Evolutionary conservation across 2,888 invertebrate genomes (phyloP), one percentile per base, ranked within the genome.

Genomic region (Salpingus planirostris): DNA sequence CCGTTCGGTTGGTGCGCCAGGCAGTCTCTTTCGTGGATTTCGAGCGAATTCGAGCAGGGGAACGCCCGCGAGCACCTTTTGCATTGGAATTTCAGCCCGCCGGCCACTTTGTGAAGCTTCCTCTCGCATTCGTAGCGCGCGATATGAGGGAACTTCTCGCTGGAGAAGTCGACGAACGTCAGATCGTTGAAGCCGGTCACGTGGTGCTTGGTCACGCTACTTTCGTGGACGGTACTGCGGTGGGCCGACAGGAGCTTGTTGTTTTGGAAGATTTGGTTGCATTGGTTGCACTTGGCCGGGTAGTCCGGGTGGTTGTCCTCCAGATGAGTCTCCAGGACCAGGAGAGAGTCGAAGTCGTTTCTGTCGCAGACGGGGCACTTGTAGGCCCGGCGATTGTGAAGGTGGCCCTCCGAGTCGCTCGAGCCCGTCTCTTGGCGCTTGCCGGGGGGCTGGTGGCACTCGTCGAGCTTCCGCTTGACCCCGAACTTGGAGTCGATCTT

Each of bases 121-220:
- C 73, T 71, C 52, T 87, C 86, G 59, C 80, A 81, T 40, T 78
- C 71, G 12, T 77, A 74, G 42, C 81, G 74, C 0, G 85, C 81
- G 42, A 88, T 83, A 31, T 83, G 73, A 0, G 87, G 77, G 54
- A 85, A 87, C 57, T 88, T 88, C 46, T 76, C 75, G 36, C 76
- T 77, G 0, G 86, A 79, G 55, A 86, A 89, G 54, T 87, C 86
- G n/a, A 82, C 74, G 55, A 80, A 83, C 2, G 78, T 76, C 31
- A 80, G 65, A 59, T 87, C 83, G 44, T 76, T 74, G 58, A 79
- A 82, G 10, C 80, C 80, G 1, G 74, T 64, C 24, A 79, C 72
- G 1, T 71, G 66, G 39, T 73, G 74, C 44, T 53, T 43, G 14
- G 44, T 46, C 4, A 43, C 34, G 15, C 45, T 57, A 44, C 46